Base-by-base conservation (phyloP, 64 coral and sea anemone species). In the Porites lutea region DNA sequence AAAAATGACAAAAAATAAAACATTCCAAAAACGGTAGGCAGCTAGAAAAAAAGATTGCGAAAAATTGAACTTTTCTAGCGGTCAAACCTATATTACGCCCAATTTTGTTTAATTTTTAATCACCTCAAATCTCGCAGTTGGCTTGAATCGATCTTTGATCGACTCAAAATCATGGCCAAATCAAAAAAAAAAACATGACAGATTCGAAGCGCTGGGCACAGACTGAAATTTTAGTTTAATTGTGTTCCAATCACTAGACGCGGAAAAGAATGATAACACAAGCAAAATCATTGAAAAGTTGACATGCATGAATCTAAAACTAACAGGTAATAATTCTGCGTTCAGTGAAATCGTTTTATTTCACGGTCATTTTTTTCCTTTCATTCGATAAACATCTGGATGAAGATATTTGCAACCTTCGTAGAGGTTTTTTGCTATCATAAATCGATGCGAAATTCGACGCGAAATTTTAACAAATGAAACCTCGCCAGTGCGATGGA, bases 61-160 rank as follows among this genome's bases (percentile, higher is more conserved):
- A 84, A 84, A 68, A 60, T 84, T 84, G 18, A 48, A 58, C 54
- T 21, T 15, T n/a, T 18, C 49, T 78, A 2, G 20, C 52, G 75
- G 21, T 57, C 18, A 21, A 22, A 13, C n/a, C 16, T 52, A 47
- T 49, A 69, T 83, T 52, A 68, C 81, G 81, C 81, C 81, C 81
- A 45, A 46, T 84, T 84, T 57, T 84, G 47, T 68, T 84, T 84
- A 65, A 84, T 84, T 84, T 84, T 84, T 84, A 84, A 84, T 84
- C 22, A 63, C 81, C 63, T 68, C 13, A 66, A n/a, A 15, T 49
- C 16, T 69, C 46, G 19, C 46, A 19, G 37, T 84, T 84, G 61
- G 16, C 58, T 51, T 84, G 37, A 12, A 48, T 84, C 81, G 63
- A 69, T 84, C 81, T 84, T 84, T 69, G 62, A 84, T 84, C 81